A percentile compares a stretch with the other conserved stretches of the same genome.
Evolutionary conservation across 2,797 vertebrate genomes (phyloP).

Genomic region (Hoplostethus atlanticus): DNA sequence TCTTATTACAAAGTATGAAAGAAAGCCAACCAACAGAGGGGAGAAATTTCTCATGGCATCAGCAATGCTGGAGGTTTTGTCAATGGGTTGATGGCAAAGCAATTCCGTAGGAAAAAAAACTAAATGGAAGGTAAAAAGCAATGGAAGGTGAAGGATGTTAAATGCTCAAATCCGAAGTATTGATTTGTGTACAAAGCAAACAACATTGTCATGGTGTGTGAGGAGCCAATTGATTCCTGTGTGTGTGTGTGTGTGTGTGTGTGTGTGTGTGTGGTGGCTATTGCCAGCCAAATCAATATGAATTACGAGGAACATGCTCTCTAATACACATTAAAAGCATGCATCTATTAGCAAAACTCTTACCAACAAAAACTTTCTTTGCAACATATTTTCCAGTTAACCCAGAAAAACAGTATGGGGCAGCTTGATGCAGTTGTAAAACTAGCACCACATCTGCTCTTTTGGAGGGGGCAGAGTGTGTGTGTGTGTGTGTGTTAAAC

Average conservation of each 20-base stretch:
- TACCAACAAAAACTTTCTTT: conserved; percentile 13
- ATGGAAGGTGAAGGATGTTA: conserved; percentile 42
- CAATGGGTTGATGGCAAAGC: neutral
- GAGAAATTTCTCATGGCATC: neutral
- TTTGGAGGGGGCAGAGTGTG: conserved; percentile 33
- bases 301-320: conserved; percentile 25
- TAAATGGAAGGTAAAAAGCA: neutral
- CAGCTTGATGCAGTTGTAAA: conserved; percentile 52
- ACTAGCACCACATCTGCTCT: conserved; percentile 60
- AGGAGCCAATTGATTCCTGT: conserved; percentile 20
- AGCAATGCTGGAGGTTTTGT: no score
- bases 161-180: conserved; percentile 60
- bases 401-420: conserved; percentile 46
- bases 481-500: conserved; percentile 13
- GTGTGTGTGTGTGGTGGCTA: neutral
- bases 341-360: conserved; percentile 29
- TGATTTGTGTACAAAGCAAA: conserved; percentile 57
- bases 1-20: neutral
- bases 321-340: conserved; percentile 21
- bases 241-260: conserved; percentile 8
- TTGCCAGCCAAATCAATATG: neutral
- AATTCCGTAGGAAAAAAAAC: neutral
- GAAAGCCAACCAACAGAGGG: neutral
- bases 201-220: conserved; percentile 28
- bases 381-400: conserved; percentile 57